Evolutionary conservation across 37 sponge, comb jelly and placozoan genomes (phyloP).

Genomic region (Diacarnus erythraeanus): DNA sequence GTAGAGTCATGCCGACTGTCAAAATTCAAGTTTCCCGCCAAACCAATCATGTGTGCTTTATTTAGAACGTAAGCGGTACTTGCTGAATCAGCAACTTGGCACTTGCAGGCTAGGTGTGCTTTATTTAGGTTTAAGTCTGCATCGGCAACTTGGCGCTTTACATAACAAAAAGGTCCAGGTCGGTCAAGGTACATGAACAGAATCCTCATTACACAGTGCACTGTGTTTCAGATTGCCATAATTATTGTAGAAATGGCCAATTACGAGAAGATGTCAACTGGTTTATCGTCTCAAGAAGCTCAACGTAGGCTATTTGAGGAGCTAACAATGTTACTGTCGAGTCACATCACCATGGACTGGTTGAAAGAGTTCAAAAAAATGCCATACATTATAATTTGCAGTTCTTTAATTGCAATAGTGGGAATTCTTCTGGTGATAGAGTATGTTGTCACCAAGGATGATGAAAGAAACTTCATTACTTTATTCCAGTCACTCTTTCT

Average conservation of each 20-base stretch:
- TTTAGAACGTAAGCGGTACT: background rate
- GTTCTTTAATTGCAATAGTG: background rate
- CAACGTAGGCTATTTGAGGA: conserved; percentile 18
- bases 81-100: conserved; percentile 1
- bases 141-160: background rate
- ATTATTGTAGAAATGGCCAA: background rate
- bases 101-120: too few species aligned
- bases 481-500: conserved; percentile 36
- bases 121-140: too few species aligned
- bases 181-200: background rate
- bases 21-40: conserved; percentile 2
- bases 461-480: background rate
- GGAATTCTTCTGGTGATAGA: conserved; percentile 8
- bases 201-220: too few species aligned
- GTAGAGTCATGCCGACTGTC: conserved; percentile 9
- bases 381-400: background rate
- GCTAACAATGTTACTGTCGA: background rate
- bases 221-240: too few species aligned
- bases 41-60: background rate
- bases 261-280: background rate
- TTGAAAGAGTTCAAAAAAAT: conserved; percentile 1
- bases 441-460: background rate
- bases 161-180: background rate
- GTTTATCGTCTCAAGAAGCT: conserved; percentile 43
- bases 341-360: conserved; percentile 23